Evolutionary conservation across 2,888 invertebrate genomes (phyloP).

Genomic region (Pediacus dermestoides): DNA sequence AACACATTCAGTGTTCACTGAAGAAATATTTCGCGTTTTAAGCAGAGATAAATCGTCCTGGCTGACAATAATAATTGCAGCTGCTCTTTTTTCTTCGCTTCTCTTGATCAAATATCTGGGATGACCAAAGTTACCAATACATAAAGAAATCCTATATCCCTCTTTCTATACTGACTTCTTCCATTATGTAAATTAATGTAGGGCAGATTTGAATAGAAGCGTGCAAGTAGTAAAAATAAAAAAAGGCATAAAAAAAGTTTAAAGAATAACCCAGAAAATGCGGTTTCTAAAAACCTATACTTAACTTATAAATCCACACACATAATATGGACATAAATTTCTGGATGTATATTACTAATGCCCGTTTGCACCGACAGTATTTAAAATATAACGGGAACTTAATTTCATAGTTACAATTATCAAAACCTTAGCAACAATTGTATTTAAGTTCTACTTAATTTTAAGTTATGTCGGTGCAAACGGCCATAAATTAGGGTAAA

Average conservation of each 20-base stretch:
- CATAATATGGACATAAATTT: slow-evolving; percentile 15
- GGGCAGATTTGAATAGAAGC: slow-evolving; percentile 32
- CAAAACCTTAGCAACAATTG: too few relatives aligned
- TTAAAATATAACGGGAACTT: too few relatives aligned
- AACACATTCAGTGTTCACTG: slow-evolving; percentile 3
- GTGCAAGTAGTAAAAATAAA: slow-evolving; percentile 29
- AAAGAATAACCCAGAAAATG: slow-evolving; percentile 21
- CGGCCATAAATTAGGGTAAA: too few relatives aligned
- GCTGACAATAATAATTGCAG: slow-evolving; percentile 13
- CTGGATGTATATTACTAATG: slow-evolving; percentile 13
- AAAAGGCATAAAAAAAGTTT: slow-evolving; percentile 21
- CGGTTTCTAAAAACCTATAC: slow-evolving; percentile 16
- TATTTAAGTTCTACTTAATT: too few relatives aligned
- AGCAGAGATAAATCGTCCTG: slow-evolving; percentile 8
- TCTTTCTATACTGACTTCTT: too few relatives aligned
- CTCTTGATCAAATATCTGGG: slow-evolving; percentile 12
- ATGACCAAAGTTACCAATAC: slow-evolving; percentile 12
- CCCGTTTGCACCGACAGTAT: too few relatives aligned
- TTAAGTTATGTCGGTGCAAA: too few relatives aligned
- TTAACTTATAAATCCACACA: slow-evolving; percentile 16
- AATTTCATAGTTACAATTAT: too few relatives aligned
- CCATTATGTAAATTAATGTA: slow-evolving; percentile 38
- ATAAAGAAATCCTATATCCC: slow-evolving; percentile 11
- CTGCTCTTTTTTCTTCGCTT: slow-evolving; percentile 12
- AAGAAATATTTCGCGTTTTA: slow-evolving; percentile 10